Base-by-base conservation (phyloP, 30 jellyfish, hydroid and myxozoan species). In the Mastigias papua region DNA sequence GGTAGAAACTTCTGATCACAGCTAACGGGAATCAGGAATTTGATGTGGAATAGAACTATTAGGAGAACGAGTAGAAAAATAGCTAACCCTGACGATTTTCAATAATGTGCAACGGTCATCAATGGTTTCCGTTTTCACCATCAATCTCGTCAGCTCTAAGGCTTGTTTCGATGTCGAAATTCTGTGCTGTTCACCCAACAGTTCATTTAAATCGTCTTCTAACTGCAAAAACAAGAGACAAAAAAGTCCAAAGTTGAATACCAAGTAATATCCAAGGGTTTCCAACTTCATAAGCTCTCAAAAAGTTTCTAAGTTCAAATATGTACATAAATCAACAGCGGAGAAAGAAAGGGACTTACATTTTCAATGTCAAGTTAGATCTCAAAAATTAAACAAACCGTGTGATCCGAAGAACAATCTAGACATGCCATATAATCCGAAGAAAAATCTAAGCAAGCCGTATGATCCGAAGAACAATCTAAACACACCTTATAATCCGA, bases 61-160 rank as follows among this genome's bases (percentile, higher is more conserved):
- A 37, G 11, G 6, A 37, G 11, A 3, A 11, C 11, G 6, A 11
- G 54, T 6, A 11, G 11, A 37, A 3, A 3, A 37, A 37, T 23
- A 10, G 23, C 89, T 78, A 10, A 78, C 89, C 78, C 89, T 35
- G 48, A 76, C 86, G 22, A 86, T 75, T 60, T 50, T 63, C 72
- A 93, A 73, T 23, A 93, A 80, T 34, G 80, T 90, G 50, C 73
- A 61, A 32, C 97, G 91, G 13, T 93, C 97, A 61, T 82, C 82
- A 9, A 57, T 70, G 0, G 93, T 81, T 32, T 93, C 97, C 32
- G 90, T 90, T 66, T 93, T 93, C 31, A 93, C 98, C 98, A 93
- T 93, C 54, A 93, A 63, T 58, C 98, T 80, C 27, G 92, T 76
- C 31, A 93, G 77, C 34, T 93, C 97, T 62, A 93, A 58, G 6